Percentiles rank a stretch among this genome's conserved stretches.
phyloP scores from a whole-genome alignment of 2,888 invertebrate species.

The Yponomeuta evonymella region DNA sequence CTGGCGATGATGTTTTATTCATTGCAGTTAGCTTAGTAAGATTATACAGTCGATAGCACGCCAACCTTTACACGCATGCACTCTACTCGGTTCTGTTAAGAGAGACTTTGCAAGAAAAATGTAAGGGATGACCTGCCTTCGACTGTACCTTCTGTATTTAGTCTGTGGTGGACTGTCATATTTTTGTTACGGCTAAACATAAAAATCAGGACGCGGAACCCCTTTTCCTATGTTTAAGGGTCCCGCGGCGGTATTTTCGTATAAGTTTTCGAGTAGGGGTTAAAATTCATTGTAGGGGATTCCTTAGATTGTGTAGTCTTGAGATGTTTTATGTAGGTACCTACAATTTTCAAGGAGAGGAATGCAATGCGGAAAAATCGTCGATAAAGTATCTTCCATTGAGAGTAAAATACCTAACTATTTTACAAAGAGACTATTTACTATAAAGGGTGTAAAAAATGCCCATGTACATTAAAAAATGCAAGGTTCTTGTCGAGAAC shows the following conservation, averaged over 20 bases:
- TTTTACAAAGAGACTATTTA: no score
- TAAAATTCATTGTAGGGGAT: background rate
- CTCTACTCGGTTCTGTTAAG: no score
- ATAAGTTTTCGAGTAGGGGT: slow-evolving; percentile 19
- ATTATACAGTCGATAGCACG: no score
- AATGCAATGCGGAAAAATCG: background rate
- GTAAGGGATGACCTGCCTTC: no score
- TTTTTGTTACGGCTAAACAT: slow-evolving; percentile 61
- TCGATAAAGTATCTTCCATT: background rate
- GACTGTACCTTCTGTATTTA: background rate
- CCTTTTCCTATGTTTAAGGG: slow-evolving; percentile 37
- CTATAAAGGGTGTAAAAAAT: no score
- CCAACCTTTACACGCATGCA: no score
- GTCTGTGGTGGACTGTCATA: slow-evolving; percentile 45
- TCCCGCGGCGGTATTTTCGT: slow-evolving; percentile 33
- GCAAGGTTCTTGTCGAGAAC: no score
- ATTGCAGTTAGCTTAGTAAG: no score
- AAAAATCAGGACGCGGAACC: slow-evolving; percentile 52
- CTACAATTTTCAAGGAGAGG: background rate
- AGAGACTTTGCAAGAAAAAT: no score
- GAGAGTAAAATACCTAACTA: no score
- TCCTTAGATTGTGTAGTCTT: background rate
- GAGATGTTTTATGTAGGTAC: background rate
- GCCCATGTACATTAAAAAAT: no score
- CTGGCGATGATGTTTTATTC: no score